Percentiles rank a stretch among this genome's conserved stretches.
phyloP scores from a whole-genome alignment of 1,140 invertebrate genomes.

The Drosophila equinoxialis region DNA sequence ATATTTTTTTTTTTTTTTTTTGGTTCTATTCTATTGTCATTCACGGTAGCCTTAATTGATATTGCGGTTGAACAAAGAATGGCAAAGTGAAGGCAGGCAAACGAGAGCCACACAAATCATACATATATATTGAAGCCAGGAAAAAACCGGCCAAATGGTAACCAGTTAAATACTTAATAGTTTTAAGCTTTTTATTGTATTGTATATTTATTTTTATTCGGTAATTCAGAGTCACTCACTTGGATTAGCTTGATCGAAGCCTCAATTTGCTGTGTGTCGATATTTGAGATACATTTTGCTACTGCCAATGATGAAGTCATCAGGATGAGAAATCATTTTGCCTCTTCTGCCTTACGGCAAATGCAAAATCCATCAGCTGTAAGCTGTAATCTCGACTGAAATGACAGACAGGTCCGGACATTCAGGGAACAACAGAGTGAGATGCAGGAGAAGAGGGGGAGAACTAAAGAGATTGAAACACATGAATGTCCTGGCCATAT shows the following conservation, averaged over 20 bases:
- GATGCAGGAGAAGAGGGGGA: too few species aligned
- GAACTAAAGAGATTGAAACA: conserved; percentile 1
- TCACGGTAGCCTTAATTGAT: conserved; percentile 18
- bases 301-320: neutral
- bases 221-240: too few species aligned
- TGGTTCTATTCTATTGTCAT: conserved; percentile 18
- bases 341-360: conserved; percentile 27
- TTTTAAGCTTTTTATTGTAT: neutral
- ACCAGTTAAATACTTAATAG: neutral
- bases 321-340: conserved; percentile 17
- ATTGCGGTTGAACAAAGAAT: conserved; percentile 4
- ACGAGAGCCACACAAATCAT: neutral
- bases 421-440: neutral
- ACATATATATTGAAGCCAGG: neutral
- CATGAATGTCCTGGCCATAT: conserved; percentile 7
- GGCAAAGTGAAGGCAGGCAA: too few species aligned
- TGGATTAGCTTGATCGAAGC: neutral
- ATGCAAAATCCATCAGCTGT: conserved; percentile 48
- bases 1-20: neutral
- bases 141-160: neutral
- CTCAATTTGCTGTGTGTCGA: neutral
- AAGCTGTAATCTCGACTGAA: conserved; percentile 27
- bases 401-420: conserved; percentile 28
- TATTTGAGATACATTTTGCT: neutral
- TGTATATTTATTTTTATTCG: neutral